A percentile compares a stretch with the other conserved stretches of the same genome.
Evolutionary conservation across 2,113 vertebrate genomes (phyloP).

Genomic region (Notiomystis cincta): DNA sequence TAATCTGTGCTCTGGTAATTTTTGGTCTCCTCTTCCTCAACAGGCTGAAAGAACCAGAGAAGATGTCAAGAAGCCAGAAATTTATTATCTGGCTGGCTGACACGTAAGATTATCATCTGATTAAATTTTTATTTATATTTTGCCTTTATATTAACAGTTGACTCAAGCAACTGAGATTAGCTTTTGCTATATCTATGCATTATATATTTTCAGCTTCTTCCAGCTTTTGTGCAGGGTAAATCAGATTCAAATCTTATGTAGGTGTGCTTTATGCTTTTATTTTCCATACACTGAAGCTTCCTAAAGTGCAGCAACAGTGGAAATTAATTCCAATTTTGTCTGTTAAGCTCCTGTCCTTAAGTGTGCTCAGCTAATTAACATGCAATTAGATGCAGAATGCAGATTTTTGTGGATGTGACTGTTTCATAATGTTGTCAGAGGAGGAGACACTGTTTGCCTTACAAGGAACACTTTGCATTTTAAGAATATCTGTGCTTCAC

Average conservation of each 20-base stretch:
- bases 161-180: not conserved
- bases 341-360: not conserved
- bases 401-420: not conserved
- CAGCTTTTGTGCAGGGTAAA: not conserved
- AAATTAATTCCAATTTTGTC: not conserved
- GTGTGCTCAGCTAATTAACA: not conserved
- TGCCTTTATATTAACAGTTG: not conserved
- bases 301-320: not conserved
- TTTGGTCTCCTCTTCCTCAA: not conserved
- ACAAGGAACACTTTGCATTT: not conserved
- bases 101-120: slow-evolving; percentile 75
- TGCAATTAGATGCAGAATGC: not conserved
- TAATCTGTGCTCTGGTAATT: not conserved
- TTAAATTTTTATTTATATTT: not conserved
- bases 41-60: slow-evolving; percentile 83
- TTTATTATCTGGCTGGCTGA: slow-evolving; percentile 90
- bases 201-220: not conserved
- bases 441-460: not conserved
- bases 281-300: not conserved
- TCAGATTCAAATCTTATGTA: not conserved
- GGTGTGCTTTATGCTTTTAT: not conserved
- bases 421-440: not conserved
- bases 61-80: slow-evolving; percentile 81
- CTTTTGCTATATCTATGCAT: not conserved
- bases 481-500: not conserved